Evolutionary conservation across 1,140 invertebrate species (phyloP).

Genomic region (Drosophila azteca): DNA sequence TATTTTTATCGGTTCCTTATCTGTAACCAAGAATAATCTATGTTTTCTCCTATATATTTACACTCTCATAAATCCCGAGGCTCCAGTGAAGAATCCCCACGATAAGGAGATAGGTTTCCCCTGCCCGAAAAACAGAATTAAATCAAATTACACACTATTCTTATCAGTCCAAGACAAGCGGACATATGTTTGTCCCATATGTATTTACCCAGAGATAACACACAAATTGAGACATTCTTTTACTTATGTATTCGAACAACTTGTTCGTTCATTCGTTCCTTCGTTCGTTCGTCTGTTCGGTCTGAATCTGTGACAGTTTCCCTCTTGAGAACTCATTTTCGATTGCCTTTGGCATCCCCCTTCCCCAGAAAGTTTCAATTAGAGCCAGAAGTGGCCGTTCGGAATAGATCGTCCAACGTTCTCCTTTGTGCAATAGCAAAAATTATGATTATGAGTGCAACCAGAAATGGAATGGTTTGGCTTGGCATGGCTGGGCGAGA

Average conservation of each 20-base stretch:
- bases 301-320: slow-evolving; percentile 23
- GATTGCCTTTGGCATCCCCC: slow-evolving; percentile 18
- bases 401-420: slow-evolving; percentile 21
- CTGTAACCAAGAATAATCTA: slow-evolving; percentile 9
- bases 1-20: slow-evolving; percentile 4
- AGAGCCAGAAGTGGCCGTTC: slow-evolving; percentile 25
- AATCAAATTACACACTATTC: slow-evolving; percentile 7
- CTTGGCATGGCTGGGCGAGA: slow-evolving; percentile 31
- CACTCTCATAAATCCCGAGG: slow-evolving; percentile 23
- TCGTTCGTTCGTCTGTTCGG: background rate
- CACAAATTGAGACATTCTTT: slow-evolving; percentile 28
- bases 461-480: slow-evolving; percentile 56
- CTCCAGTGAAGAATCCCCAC: background rate
- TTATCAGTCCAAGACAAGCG: slow-evolving; percentile 13
- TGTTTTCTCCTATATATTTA: slow-evolving; percentile 16
- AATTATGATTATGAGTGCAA: slow-evolving; percentile 63
- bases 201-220: slow-evolving; percentile 19
- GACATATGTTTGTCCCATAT: slow-evolving; percentile 8
- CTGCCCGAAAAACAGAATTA: slow-evolving; percentile 1
- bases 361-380: slow-evolving; percentile 33
- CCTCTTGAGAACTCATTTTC: slow-evolving; percentile 39
- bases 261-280: slow-evolving; percentile 6
- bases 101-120: background rate
- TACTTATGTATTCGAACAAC: slow-evolving; percentile 1
- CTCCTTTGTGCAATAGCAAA: slow-evolving; percentile 16